Evolutionary conservation across 2,113 vertebrate species (phyloP), one percentile per base, ranked within the genome.

Genomic region (Pungitius pungitius): DNA sequence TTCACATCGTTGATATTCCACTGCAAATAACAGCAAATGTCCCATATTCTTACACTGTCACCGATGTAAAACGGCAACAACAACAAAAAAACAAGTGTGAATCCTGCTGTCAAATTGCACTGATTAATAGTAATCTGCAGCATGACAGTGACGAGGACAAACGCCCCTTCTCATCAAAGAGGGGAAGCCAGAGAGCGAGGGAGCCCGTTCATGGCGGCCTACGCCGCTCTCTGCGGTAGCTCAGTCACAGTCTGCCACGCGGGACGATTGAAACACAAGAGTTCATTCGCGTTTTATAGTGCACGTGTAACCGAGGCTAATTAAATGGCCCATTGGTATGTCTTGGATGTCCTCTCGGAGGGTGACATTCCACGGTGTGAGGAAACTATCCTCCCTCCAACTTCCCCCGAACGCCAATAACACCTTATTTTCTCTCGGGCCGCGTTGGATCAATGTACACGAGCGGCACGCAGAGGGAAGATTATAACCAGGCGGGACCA

Each of bases 341-440:
- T 45, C 14, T 43, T 22, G 42, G 6, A 55, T 66, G 6, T 72
- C 5, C 70, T 72, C 66, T 78, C 51, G 59, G 51, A 77, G 42
- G 49, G 61, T 69, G 81, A 75, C 76, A 76, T 80, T 90, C 78
- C 45, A 51, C 39, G 55, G 37, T 70, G 61, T 73, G 76, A 87
- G 82, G 80, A 67, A 87, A 83, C 85, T 81, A 91, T 87, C 92
- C 92, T 88, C 70, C 78, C 81, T 63, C 52, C 80, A 35, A 81
- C 86, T 93, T 94, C 93, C 93, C 90, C 93, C 90, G 90, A 87
- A 84, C 66, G 76, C 81, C 75, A 69, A 81, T 76, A n/a, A n/a
- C n/a, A n/a, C n/a, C n/a, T n/a, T n/a, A n/a, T n/a, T n/a, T n/a
- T n/a, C n/a, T n/a, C n/a, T n/a, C n/a, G n/a, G n/a, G n/a, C n/a